Evolutionary conservation across 2,113 vertebrate species (phyloP), one percentile per base, ranked within the genome.

Genomic region (Semnornis frantzii): DNA sequence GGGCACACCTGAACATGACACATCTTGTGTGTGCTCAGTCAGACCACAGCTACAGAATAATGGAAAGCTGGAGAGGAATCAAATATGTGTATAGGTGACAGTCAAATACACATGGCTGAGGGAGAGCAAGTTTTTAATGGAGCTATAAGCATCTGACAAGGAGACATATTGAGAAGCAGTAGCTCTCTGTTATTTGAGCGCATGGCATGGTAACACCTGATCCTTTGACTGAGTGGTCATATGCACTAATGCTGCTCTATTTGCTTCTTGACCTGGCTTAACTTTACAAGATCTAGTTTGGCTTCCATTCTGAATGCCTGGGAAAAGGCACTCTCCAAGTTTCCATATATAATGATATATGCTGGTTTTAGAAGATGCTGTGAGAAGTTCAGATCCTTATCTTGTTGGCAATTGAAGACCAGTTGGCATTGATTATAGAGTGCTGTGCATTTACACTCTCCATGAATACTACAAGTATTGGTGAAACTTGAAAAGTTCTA

Each of bases 81-180:
- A 25, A 48, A 50, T 13, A 8, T 5, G 10, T 65, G 54, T n/a
- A 21, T 13, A 48, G 46, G 3, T 64, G 37, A 58, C 20, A 25
- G 28, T 46, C 34, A 46, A 46, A 28, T 78, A 74, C 68, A 62
- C 27, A 8, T 11, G 48, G 10, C 54, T 81, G 23, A 74, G 25
- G 20, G 16, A 62, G 58, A 78, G n/a, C 14, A 21, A 68, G 2
- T 1, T 42, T 57, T 58, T 46, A 20, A n/a, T 69, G 37, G 24
- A 71, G 44, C 44, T 57, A 24, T 52, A 81, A 90, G 69, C 12
- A 33, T 62, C 23, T 65, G 39, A 23, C 10, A 27, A 21, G 48
- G 25, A 18, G 33, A n/a, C 10, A 12, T 2, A 4, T 0, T n/a
- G 68, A 52, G 30, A 57, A 6, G 14, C 8, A 5, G 48, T 34